Conservation (phyloP, 2,888 invertebrate genomes). For the Lutraria lutraria region DNA sequence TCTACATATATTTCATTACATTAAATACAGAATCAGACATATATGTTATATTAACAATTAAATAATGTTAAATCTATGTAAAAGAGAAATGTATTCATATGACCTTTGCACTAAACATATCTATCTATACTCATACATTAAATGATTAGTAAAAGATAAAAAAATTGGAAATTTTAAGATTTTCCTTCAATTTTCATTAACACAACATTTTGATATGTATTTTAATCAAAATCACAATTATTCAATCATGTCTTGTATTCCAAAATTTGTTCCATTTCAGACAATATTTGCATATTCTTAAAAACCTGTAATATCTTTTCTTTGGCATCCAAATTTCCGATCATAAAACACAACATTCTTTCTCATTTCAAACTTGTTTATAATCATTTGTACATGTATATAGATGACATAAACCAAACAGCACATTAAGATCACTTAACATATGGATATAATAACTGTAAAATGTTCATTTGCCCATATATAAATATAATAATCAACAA, state of each 20-base stretch:
- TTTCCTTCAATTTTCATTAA: background rate
- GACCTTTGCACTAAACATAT: background rate
- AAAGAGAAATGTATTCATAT: background rate
- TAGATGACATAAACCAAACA: no score
- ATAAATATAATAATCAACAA: no score
- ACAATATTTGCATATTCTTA: background rate
- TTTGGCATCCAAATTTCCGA: background rate
- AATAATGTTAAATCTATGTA: background rate
- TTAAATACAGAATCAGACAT: background rate
- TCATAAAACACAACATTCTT: no score
- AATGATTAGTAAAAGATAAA: background rate
- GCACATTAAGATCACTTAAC: no score
- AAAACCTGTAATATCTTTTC: background rate
- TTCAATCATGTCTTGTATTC: background rate
- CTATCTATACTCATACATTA: background rate
- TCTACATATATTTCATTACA: constrained; percentile 17
- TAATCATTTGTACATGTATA: no score
- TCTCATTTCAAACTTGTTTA: no score
- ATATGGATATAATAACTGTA: no score
- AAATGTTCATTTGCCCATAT: no score
- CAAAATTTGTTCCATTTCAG: background rate
- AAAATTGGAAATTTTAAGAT: background rate
- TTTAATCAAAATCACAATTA: background rate
- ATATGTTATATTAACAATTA: background rate
- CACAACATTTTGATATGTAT: background rate